Conservation (phyloP, 2,888 invertebrate genomes). For the Syritta pipiens region DNA sequence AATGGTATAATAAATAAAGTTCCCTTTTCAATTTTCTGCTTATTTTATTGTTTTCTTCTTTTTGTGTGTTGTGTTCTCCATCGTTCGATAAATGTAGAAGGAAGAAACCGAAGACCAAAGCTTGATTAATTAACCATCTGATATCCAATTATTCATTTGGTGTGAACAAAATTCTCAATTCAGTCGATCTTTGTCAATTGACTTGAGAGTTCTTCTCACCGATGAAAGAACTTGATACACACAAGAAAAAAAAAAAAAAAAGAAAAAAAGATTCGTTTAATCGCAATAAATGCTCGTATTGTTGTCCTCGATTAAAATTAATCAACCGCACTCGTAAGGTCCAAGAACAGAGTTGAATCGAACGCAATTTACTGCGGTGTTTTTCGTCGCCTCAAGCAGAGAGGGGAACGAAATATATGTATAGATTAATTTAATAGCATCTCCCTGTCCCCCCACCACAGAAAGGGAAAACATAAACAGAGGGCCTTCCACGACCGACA, state of each 20-base stretch:
- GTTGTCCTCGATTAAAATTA: conserved; percentile 66
- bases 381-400: conserved; percentile 13
- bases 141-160: conserved; percentile 35
- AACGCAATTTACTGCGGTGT: not conserved
- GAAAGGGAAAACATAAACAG: not conserved
- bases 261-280: conserved; percentile 32
- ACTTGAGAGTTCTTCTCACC: conserved; percentile 10
- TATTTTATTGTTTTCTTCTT: not conserved
- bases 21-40: conserved; percentile 38
- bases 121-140: conserved; percentile 58
- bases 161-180: conserved; percentile 45
- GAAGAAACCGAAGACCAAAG: conserved; percentile 10
- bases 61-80: not conserved
- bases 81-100: not conserved
- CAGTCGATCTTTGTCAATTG: conserved; percentile 19
- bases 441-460: conserved; percentile 66
- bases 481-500: not conserved
- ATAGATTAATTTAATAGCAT: conserved; percentile 48
- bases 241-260: not conserved
- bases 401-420: conserved; percentile 25
- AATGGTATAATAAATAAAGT: conserved; percentile 53
- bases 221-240: not conserved
- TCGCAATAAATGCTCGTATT: conserved; percentile 62
- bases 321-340: conserved; percentile 29
- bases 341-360: not conserved